Conservation (phyloP, 2,113 vertebrate genomes). For the Emydocephalus ijimae region DNA sequence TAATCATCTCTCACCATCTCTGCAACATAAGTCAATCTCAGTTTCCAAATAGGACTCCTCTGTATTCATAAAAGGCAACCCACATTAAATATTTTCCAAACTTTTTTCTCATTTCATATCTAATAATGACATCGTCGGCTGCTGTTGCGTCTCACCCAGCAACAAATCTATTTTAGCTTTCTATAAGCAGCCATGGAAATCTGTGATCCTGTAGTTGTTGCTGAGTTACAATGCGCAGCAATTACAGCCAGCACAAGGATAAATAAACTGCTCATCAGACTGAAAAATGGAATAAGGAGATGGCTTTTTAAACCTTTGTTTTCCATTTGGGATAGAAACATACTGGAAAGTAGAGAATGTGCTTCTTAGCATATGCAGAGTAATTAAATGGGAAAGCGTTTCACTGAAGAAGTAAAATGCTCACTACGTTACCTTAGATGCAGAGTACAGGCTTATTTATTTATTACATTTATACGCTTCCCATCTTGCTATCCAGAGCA, state of each 20-base stretch:
- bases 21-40: background rate
- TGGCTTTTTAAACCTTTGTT: background rate
- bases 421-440: background rate
- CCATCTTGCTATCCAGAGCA: background rate
- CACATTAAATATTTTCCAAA: background rate
- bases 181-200: background rate
- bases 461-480: background rate
- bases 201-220: background rate
- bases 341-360: background rate
- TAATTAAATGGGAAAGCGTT: background rate
- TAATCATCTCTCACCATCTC: background rate
- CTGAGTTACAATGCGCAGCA: background rate
- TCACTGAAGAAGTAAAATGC: background rate
- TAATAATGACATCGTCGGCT: background rate
- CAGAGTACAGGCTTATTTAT: background rate
- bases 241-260: background rate
- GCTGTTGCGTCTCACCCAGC: background rate
- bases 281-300: background rate
- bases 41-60: background rate
- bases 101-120: background rate
- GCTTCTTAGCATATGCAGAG: background rate
- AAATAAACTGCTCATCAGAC: background rate
- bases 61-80: background rate
- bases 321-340: background rate
- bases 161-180: background rate